These are phyloP conservation scores for Pseudochromis fuscus DNA, from an alignment of 2,797 vertebrate genomes.

Conservation along the genomic window DNA sequence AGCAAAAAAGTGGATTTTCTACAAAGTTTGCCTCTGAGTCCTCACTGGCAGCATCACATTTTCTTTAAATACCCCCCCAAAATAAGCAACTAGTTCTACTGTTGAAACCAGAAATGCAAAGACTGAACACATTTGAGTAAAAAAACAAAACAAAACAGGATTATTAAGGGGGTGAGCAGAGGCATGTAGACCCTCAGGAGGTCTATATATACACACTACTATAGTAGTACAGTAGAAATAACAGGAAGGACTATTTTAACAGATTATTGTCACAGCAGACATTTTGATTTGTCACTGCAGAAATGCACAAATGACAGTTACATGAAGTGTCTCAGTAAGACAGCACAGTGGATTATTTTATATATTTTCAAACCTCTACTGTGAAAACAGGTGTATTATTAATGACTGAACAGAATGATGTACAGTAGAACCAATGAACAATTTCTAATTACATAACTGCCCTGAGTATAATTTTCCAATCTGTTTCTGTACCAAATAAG, in stretches of 20 bases:
- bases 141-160: too few species aligned
- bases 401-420: not conserved
- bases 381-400: not conserved
- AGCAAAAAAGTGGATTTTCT: not conserved
- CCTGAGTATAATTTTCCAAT: slow-evolving; percentile 19
- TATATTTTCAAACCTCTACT: too few species aligned
- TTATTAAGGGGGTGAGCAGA: not conserved
- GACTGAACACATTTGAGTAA: not conserved
- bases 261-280: not conserved
- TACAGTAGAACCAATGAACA: not conserved
- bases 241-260: not conserved
- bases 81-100: not conserved
- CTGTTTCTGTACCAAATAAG: slow-evolving; percentile 26
- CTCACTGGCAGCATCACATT: too few species aligned
- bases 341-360: too few species aligned
- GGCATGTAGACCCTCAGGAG: not conserved
- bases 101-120: not conserved
- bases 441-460: slow-evolving; percentile 12
- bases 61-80: too few species aligned
- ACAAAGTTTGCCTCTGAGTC: too few species aligned
- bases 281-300: not conserved
- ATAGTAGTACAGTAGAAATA: not conserved
- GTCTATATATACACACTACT: not conserved
- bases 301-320: not conserved
- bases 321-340: not conserved